Percentiles rank a stretch among this genome's conserved stretches.
These are phyloP conservation scores for Mamestra brassicae DNA, from an alignment of 2,888 invertebrate species.

Conservation along the genomic window DNA sequence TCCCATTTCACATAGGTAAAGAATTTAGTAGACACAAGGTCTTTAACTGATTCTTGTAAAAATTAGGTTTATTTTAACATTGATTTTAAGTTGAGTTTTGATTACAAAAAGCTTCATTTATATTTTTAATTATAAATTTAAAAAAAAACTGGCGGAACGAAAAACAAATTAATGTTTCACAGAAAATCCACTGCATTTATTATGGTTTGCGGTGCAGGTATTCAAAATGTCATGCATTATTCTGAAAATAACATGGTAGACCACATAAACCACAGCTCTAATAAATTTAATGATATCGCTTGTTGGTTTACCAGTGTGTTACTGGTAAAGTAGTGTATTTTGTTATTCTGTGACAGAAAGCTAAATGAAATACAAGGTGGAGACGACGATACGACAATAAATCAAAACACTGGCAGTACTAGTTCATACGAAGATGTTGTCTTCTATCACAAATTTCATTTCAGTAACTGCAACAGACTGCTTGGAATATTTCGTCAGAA, in stretches of 20 bases:
- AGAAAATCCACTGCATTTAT: background rate
- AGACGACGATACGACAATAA: too few species aligned
- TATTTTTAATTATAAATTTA: too few species aligned
- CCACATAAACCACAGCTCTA: slow-evolving; percentile 12
- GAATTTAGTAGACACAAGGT: background rate
- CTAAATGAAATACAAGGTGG: background rate
- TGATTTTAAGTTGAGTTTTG: too few species aligned
- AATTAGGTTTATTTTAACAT: too few species aligned
- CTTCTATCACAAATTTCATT: too few species aligned
- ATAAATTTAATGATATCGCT: slow-evolving; percentile 7
- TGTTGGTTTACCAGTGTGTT: background rate
- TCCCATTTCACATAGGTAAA: background rate
- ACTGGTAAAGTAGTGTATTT: background rate
- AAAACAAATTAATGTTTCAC: too few species aligned
- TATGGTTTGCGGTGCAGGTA: background rate
- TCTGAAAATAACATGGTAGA: background rate
- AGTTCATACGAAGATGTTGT: too few species aligned
- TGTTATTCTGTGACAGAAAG: background rate
- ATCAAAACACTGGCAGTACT: too few species aligned
- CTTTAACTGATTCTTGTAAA: background rate
- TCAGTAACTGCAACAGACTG: too few species aligned
- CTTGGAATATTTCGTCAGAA: too few species aligned
- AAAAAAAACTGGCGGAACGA: background rate
- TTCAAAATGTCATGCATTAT: background rate
- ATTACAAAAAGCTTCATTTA: too few species aligned